Conservation (phyloP, 2,888 invertebrate species). For the Andrena dorsata region DNA sequence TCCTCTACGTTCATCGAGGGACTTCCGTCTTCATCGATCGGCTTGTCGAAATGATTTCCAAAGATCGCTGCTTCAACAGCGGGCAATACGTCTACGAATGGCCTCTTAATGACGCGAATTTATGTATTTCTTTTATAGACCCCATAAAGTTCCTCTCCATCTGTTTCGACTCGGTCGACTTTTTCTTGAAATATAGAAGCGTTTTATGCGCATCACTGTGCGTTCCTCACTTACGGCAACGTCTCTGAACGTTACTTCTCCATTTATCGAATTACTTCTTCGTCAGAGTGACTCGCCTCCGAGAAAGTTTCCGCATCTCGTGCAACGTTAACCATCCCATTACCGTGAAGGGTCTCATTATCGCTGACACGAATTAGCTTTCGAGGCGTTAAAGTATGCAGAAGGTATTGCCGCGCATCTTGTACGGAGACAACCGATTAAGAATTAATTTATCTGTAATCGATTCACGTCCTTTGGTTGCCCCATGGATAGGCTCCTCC, state of each 20-base stretch:
- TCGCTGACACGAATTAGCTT: constrained; percentile 64
- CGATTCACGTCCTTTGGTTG: constrained; percentile 50
- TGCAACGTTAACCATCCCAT: constrained; percentile 42
- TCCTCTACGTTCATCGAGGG: constrained; percentile 40
- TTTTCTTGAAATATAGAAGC: constrained; percentile 36
- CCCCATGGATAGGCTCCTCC: constrained; percentile 9
- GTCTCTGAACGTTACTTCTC: neutral
- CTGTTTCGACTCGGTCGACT: constrained; percentile 26
- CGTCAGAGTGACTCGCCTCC: neutral
- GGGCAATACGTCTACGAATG: constrained; percentile 26
- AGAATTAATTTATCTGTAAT: constrained; percentile 57
- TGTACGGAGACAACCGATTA: constrained; percentile 43
- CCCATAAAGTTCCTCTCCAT: constrained; percentile 26
- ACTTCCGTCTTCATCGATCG: constrained; percentile 18
- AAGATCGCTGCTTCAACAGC: constrained; percentile 31
- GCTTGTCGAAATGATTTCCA: constrained; percentile 1
- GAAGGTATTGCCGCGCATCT: constrained; percentile 23
- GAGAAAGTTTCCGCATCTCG: constrained; percentile 41
- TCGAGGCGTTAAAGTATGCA: constrained; percentile 62
- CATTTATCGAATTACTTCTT: constrained; percentile 33
- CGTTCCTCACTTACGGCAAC: neutral
- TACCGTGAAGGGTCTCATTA: constrained; percentile 58
- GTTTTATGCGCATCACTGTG: neutral
- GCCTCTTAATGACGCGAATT: constrained; percentile 35
- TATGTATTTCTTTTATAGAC: constrained; percentile 34